phyloP scores from a whole-genome alignment of 1,140 invertebrate genomes.

The Drosophila hydei region DNA sequence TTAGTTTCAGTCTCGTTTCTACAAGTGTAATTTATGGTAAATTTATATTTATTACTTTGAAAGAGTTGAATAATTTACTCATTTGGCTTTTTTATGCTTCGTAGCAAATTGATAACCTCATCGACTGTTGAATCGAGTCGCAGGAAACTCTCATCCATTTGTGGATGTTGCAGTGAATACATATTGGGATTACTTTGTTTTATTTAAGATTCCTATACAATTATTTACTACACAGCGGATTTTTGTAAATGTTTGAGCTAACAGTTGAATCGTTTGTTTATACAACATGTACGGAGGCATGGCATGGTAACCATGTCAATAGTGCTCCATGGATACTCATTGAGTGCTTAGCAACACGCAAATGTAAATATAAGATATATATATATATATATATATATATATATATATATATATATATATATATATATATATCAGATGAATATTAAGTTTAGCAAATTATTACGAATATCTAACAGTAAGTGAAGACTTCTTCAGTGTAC shows the following conservation, averaged over 20 bases:
- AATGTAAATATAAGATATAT: not conserved
- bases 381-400: not conserved
- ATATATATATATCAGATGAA: too few relatives aligned
- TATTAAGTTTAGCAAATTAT: too few relatives aligned
- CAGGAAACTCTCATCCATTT: constrained; percentile 70
- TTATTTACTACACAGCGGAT: not conserved
- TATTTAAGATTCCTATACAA: not conserved
- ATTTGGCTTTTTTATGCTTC: constrained; percentile 35
- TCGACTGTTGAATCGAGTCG: constrained; percentile 70
- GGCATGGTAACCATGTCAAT: not conserved
- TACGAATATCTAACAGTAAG: too few relatives aligned
- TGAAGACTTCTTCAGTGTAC: too few relatives aligned
- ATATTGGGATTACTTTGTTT: constrained; percentile 24
- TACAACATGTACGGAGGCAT: not conserved
- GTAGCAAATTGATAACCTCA: constrained; percentile 74
- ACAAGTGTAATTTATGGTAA: not conserved
- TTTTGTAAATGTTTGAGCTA: not conserved
- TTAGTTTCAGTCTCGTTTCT: constrained; percentile 25
- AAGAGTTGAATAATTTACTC: constrained; percentile 25
- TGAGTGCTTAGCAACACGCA: constrained; percentile 15
- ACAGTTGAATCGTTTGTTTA: constrained; percentile 23
- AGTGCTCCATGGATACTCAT: not conserved
- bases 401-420: not conserved
- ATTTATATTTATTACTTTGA: not conserved
- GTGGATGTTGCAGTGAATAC: constrained; percentile 67